These are phyloP conservation scores for Halocaridina rubra DNA, from an alignment of 2,888 invertebrate genomes.

Conservation along the genomic window DNA sequence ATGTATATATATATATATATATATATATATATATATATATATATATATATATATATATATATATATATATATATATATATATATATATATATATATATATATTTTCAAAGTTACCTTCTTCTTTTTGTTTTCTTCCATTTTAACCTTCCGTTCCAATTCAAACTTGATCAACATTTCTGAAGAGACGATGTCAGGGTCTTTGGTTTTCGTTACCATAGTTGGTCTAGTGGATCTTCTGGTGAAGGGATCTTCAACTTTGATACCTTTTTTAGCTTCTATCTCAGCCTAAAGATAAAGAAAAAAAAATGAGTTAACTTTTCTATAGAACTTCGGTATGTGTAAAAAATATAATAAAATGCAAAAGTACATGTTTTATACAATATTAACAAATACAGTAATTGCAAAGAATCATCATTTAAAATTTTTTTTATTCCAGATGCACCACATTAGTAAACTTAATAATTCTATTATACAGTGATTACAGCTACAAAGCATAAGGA, in stretches of 20 bases:
- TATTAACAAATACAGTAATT: no score
- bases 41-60: no score
- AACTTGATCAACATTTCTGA: conserved; percentile 41
- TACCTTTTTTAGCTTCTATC: conserved; percentile 79
- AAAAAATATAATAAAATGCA: no score
- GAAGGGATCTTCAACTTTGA: conserved; percentile 88
- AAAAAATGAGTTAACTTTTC: neutral
- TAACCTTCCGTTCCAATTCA: conserved; percentile 43
- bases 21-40: no score
- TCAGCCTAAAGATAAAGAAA: conserved; percentile 70
- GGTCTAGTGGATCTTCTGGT: conserved; percentile 74
- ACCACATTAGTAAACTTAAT: neutral
- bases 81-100: neutral
- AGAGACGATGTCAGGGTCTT: conserved; percentile 50
- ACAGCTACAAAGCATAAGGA: neutral
- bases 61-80: no score
- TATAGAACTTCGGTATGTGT: no score
- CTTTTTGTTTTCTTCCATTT: conserved; percentile 66
- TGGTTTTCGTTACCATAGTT: conserved; percentile 64
- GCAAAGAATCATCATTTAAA: no score
- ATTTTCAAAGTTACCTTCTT: no score
- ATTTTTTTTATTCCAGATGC: no score
- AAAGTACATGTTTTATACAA: no score
- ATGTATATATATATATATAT: no score
- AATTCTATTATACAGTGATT: neutral